These are phyloP conservation scores for Zoanthus sansibaricus DNA, from an alignment of 92 coral and sea anemone species.

Conservation along the genomic window DNA sequence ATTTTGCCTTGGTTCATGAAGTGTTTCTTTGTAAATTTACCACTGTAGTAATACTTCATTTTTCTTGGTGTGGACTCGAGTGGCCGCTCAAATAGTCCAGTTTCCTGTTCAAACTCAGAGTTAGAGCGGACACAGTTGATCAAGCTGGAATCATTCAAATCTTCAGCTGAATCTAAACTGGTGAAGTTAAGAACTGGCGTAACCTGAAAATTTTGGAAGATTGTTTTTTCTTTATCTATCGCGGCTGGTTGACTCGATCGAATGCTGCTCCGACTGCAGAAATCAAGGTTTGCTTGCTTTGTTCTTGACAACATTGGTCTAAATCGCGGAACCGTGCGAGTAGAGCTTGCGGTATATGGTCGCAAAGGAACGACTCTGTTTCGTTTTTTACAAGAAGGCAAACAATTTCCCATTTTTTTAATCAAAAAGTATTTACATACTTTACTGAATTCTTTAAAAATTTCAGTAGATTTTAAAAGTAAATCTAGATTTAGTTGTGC, in stretches of 20 bases:
- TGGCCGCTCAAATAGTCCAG: background rate
- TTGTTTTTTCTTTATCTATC: background rate
- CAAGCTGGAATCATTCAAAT: slow-evolving; percentile 1
- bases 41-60: background rate
- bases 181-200: background rate
- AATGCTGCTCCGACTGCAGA: slow-evolving; percentile 15
- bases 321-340: background rate
- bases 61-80: slow-evolving; percentile 1
- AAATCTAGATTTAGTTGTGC: background rate
- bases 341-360: background rate
- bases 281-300: background rate
- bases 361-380: slow-evolving; percentile 10
- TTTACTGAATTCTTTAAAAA: background rate
- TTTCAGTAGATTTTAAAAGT: background rate
- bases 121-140: background rate
- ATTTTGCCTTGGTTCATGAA: background rate
- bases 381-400: slow-evolving; percentile 12
- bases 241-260: slow-evolving; percentile 24
- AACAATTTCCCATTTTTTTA: slow-evolving; percentile 29
- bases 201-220: background rate
- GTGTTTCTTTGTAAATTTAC: background rate
- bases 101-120: background rate
- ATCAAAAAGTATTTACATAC: no score
- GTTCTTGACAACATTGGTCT: background rate
- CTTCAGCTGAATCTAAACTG: slow-evolving; percentile 5